A percentile compares a stretch with the other conserved stretches of the same genome.
Conservation (phyloP, 2,797 vertebrate species). For the Sphenopsis melanotis region DNA sequence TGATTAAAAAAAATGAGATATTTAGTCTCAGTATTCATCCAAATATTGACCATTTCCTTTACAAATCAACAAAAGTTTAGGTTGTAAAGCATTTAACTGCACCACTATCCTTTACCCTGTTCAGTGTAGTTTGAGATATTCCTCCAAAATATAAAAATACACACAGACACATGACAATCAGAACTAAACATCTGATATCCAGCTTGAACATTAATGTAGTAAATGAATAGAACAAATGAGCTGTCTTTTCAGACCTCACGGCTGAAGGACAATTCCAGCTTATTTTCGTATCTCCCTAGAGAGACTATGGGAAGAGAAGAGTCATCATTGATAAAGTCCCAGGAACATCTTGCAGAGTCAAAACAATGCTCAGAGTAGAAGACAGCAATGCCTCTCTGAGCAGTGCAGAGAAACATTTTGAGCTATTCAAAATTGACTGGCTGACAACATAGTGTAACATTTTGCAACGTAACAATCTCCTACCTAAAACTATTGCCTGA, state of each 20-base stretch:
- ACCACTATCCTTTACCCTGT: neutral
- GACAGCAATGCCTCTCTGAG: neutral
- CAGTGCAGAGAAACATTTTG: neutral
- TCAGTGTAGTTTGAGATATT: neutral
- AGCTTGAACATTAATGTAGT: neutral
- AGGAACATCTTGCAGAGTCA: neutral
- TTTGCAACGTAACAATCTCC: accelerated
- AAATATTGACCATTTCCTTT: neutral
- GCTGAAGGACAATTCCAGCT: neutral
- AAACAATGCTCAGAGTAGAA: neutral
- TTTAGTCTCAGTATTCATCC: neutral
- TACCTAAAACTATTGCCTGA: neutral
- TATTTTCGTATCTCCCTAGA: accelerated
- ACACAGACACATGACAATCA: neutral
- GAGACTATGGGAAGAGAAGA: neutral
- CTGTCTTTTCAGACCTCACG: neutral
- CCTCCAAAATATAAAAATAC: neutral
- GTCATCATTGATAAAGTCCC: neutral
- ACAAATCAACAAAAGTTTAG: neutral
- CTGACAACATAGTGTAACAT: accelerated
- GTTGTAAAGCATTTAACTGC: neutral
- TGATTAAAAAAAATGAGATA: neutral
- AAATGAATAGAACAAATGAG: neutral
- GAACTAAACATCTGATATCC: neutral
- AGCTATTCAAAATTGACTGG: neutral